Percentiles rank a stretch among this genome's conserved stretches.
These are phyloP conservation scores for Suricata suricatta DNA, from an alignment of 2,113 vertebrate species.

Conservation along the genomic window DNA sequence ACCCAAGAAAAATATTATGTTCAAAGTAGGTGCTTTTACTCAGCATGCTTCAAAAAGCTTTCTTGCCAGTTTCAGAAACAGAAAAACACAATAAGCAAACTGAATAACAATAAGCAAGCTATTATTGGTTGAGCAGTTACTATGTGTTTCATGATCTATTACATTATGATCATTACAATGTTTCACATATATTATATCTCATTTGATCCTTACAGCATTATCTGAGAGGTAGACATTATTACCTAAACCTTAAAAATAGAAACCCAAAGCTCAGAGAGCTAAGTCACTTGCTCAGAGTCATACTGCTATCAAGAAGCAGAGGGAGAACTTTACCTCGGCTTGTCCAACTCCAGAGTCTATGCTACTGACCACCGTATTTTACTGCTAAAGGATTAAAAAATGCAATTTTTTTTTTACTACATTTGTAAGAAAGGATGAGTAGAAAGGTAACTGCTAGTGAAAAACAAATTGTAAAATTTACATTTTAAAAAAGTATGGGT, in stretches of 20 bases:
- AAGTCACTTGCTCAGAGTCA: neutral
- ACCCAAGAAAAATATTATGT: constrained; percentile 5
- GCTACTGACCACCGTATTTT: neutral
- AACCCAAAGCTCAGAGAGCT: neutral
- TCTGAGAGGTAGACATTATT: neutral
- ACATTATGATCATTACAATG: neutral
- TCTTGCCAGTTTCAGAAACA: neutral
- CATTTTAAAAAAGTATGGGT: neutral
- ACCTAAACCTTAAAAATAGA: constrained; percentile 25
- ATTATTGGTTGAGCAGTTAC: neutral
- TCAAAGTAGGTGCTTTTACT: neutral
- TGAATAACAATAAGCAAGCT: neutral
- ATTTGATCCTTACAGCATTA: neutral
- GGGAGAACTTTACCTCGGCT: neutral
- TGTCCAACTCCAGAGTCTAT: neutral
- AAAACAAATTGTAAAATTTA: neutral
- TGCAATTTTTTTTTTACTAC: neutral
- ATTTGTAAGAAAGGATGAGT: neutral
- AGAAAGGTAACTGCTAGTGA: neutral
- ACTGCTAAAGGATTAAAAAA: neutral
- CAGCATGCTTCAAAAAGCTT: neutral
- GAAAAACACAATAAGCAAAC: neutral
- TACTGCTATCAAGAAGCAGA: neutral
- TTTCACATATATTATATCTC: neutral
- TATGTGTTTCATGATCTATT: neutral